phyloP scores from a whole-genome alignment of 2,113 vertebrate species.

The Corythornis madagascariensis region DNA sequence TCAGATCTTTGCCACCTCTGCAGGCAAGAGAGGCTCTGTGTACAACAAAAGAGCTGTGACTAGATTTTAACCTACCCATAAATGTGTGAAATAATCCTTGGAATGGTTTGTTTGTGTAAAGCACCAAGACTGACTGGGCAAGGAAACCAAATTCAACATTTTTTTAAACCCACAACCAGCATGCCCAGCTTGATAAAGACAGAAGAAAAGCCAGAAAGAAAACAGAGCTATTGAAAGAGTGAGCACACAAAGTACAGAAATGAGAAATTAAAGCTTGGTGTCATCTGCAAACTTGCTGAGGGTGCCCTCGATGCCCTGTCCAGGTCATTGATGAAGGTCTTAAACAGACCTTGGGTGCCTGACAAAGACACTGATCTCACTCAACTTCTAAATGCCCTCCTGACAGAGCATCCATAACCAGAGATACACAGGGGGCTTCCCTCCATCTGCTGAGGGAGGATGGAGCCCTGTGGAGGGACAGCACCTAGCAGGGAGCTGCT shows the following conservation, averaged over 20 bases:
- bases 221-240: not conserved
- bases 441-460: not conserved
- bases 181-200: not conserved
- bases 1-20: not conserved
- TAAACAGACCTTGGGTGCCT: no score
- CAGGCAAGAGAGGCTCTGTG: not conserved
- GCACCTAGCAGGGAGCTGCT: not conserved
- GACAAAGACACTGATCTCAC: no score
- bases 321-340: no score
- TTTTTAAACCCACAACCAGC: not conserved
- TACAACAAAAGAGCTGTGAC: not conserved
- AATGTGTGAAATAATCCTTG: not conserved
- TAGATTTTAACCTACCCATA: not conserved
- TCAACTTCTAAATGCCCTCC: fast-evolving
- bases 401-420: not conserved
- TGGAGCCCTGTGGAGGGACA: not conserved
- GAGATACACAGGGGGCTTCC: not conserved
- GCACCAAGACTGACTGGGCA: not conserved
- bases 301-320: no score
- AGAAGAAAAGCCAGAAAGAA: not conserved
- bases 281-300: no score
- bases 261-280: not conserved
- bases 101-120: not conserved
- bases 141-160: not conserved
- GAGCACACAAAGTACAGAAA: not conserved